Conservation (phyloP, 1,140 invertebrate species). For the Chymomyza costata region DNA sequence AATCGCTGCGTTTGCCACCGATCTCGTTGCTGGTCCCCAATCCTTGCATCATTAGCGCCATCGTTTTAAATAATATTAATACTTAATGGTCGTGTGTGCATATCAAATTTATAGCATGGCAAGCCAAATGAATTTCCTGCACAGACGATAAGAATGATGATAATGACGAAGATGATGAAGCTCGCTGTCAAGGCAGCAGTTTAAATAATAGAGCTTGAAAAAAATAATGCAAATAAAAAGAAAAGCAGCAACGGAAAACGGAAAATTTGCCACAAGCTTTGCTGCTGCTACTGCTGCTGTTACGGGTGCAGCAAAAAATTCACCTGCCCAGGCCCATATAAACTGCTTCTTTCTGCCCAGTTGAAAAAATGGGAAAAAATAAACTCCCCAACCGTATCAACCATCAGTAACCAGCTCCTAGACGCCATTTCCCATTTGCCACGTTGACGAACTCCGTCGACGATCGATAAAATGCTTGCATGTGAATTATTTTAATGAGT, state of each 20-base stretch:
- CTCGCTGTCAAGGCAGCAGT: too few species aligned
- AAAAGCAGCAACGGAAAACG: slow-evolving; percentile 52
- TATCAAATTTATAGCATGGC: slow-evolving; percentile 57
- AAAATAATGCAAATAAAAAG: slow-evolving; percentile 22
- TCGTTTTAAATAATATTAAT: slow-evolving; percentile 70
- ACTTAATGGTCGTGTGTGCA: slow-evolving; percentile 58
- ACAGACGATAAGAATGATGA: slow-evolving; percentile 41
- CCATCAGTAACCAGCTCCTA: slow-evolving; percentile 32
- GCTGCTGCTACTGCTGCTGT: too few species aligned
- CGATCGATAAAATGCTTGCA: slow-evolving; percentile 71
- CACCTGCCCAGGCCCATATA: too few species aligned
- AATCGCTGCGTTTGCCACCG: slow-evolving; percentile 1
- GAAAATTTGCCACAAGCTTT: slow-evolving; percentile 54
- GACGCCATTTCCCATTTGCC: slow-evolving; percentile 43
- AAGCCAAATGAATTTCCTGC: slow-evolving; percentile 68
- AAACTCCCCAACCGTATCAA: too few species aligned
- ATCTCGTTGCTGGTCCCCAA: too few species aligned
- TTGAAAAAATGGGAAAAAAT: too few species aligned
- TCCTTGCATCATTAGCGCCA: slow-evolving; percentile 62
- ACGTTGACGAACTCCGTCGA: slow-evolving; percentile 65
- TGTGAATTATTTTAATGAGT: slow-evolving; percentile 73
- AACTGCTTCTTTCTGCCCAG: too few species aligned
- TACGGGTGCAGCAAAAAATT: slow-evolving; percentile 41
- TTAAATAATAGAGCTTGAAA: too few species aligned
- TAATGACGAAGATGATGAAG: slow-evolving; percentile 21